Percentiles rank a stretch among this genome's conserved stretches.
These are phyloP conservation scores for Palythoa grandiflora DNA, from an alignment of 92 coral and sea anemone genomes.

Conservation along the genomic window DNA sequence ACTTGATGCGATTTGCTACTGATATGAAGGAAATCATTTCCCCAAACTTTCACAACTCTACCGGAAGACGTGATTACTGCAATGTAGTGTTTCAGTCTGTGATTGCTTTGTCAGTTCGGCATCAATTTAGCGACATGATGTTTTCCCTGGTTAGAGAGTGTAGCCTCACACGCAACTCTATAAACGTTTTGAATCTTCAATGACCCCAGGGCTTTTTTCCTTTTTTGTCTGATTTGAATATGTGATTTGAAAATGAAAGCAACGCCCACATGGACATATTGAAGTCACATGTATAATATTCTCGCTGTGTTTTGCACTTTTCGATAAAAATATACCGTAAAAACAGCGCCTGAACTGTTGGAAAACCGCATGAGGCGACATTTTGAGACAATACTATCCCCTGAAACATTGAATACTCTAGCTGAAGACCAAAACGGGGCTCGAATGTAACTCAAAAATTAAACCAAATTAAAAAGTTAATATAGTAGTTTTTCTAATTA, in stretches of 20 bases:
- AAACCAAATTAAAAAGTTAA: neutral
- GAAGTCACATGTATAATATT: neutral
- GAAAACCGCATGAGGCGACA: neutral
- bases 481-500: neutral
- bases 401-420: neutral
- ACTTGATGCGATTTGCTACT: neutral
- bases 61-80: neutral
- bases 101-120: neutral
- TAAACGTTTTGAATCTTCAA: neutral
- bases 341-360: neutral
- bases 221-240: neutral
- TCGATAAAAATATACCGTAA: slow-evolving; percentile 2
- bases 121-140: neutral
- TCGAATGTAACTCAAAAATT: neutral
- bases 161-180: neutral
- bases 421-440: neutral
- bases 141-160: neutral
- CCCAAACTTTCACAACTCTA: neutral
- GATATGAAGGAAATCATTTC: neutral
- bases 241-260: neutral
- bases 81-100: neutral
- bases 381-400: neutral
- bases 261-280: slow-evolving; percentile 1
- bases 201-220: neutral
- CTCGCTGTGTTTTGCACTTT: neutral